These are phyloP conservation scores for Chouioia cunea DNA, from an alignment of 2,888 invertebrate genomes.

Conservation along the genomic window DNA sequence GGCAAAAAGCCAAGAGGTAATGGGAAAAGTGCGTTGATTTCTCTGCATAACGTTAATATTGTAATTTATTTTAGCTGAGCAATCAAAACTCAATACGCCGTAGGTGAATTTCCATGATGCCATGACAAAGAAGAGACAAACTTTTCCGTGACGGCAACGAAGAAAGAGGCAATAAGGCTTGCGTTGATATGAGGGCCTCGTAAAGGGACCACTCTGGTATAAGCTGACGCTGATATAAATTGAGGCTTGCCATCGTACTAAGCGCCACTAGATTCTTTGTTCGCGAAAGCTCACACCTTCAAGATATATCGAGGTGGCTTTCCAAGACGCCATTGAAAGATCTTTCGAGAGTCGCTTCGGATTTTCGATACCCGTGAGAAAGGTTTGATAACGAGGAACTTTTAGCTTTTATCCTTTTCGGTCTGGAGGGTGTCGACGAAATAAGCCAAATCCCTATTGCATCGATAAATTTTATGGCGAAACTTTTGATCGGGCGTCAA, in stretches of 20 bases:
- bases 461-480: conserved; percentile 33
- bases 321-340: conserved; percentile 60
- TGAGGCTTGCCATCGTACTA: conserved; percentile 67
- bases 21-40: background rate
- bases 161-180: too few relatives aligned
- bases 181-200: conserved; percentile 56
- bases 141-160: background rate
- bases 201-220: conserved; percentile 64
- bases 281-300: conserved; percentile 42
- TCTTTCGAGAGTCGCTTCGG: conserved; percentile 41
- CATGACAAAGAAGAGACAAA: conserved; percentile 7
- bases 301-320: conserved; percentile 62
- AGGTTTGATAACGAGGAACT: conserved; percentile 1
- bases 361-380: conserved; percentile 12
- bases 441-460: conserved; percentile 4
- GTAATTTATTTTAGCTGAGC: conserved; percentile 54
- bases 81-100: conserved; percentile 32
- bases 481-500: conserved; percentile 1
- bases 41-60: conserved; percentile 27
- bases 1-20: too few relatives aligned
- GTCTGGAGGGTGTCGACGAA: background rate
- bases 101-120: conserved; percentile 6
- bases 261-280: conserved; percentile 62
- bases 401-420: conserved; percentile 11
- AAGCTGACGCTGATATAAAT: conserved; percentile 66